Conservation (phyloP, 2,113 vertebrate species). For the Danio rerio region GRCz12tu NC_133184.1:20531001-20531500, state of each 20-base stretch:
- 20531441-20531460: too few relatives aligned
- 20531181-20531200: conserved; percentile 61
- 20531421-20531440: too few relatives aligned
- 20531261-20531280: conserved; percentile 4
- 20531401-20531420: too few relatives aligned
- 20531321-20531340: conserved; percentile 2
- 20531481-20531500: too few relatives aligned
- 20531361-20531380: background rate
- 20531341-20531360: background rate
- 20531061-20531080: conserved; percentile 33
- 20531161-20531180: conserved; percentile 66
- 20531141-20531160: conserved; percentile 64
- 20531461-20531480: too few relatives aligned
- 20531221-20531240: conserved; percentile 44
- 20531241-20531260: conserved; percentile 31
- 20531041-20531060: conserved; percentile 48
- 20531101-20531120: conserved; percentile 66
- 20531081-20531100: conserved; percentile 56
- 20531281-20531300: background rate
- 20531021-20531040: conserved; percentile 53
- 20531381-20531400: background rate
- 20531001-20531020: conserved; percentile 47
- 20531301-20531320: conserved; percentile 7
- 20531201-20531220: conserved; percentile 64
- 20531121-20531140: conserved; percentile 63